These are phyloP conservation scores for Cryptoprocta ferox DNA, from an alignment of 2,797 vertebrate genomes.

Conservation along the genomic window DNA sequence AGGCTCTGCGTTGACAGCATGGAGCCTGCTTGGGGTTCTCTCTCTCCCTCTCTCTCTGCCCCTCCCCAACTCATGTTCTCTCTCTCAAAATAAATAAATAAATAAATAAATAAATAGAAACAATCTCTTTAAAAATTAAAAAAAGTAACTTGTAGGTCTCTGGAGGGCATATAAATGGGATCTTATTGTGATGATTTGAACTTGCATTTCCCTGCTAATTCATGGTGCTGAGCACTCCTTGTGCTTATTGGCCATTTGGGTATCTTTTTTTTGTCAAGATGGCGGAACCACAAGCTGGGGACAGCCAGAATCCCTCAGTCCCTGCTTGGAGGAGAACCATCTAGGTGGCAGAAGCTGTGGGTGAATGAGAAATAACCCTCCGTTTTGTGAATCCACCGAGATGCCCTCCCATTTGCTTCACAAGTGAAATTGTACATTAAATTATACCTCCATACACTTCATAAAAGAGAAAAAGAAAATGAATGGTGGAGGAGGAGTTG, in stretches of 20 bases:
- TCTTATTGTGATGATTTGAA: neutral
- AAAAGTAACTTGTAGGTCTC: neutral
- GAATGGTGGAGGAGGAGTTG: neutral
- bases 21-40: no score
- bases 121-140: no score
- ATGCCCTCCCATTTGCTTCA: neutral
- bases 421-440: neutral
- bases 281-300: neutral
- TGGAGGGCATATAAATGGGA: neutral
- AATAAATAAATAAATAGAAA: no score
- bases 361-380: neutral
- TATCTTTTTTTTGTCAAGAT: neutral
- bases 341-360: neutral
- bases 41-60: no score
- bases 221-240: neutral
- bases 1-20: no score
- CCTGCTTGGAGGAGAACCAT: neutral
- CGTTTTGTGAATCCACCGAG: neutral
- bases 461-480: neutral
- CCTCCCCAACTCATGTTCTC: no score
- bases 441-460: neutral
- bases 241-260: neutral
- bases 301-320: neutral
- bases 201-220: neutral
- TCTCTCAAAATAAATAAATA: no score